phyloP scores from a whole-genome alignment of 2,888 invertebrate species.

The Lepas anatifera region DNA sequence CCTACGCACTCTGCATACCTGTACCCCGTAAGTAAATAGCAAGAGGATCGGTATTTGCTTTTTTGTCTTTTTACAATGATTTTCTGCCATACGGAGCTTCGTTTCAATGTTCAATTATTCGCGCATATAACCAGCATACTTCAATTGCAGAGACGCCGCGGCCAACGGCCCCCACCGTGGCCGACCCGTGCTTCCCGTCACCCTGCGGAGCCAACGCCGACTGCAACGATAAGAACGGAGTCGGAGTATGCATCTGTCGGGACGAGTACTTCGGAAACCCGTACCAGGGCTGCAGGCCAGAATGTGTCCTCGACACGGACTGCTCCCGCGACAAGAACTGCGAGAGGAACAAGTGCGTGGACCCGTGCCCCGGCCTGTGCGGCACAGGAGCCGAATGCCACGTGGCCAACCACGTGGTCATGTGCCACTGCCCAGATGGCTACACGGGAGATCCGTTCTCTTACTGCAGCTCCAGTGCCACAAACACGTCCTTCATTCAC shows the following conservation, averaged over 20 bases:
- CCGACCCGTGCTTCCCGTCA: background rate
- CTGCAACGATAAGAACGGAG: background rate
- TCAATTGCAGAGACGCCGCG: slow-evolving; percentile 20
- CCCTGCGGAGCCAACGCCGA: slow-evolving; percentile 2
- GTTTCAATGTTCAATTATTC: too few relatives aligned
- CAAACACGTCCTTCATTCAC: background rate
- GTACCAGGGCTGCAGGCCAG: slow-evolving; percentile 52
- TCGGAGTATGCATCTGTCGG: background rate
- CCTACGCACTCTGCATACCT: slow-evolving; percentile 27
- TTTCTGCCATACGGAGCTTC: too few relatives aligned
- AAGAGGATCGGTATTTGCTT: too few relatives aligned
- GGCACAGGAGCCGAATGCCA: slow-evolving; percentile 60
- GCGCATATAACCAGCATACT: too few relatives aligned
- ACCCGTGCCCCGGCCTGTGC: slow-evolving; percentile 62
- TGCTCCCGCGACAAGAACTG: slow-evolving; percentile 62
- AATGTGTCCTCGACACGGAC: slow-evolving; percentile 62
- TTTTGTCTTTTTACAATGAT: too few relatives aligned
- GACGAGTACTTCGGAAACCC: slow-evolving; percentile 37
- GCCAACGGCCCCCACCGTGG: slow-evolving; percentile 21
- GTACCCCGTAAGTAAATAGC: slow-evolving; percentile 10
- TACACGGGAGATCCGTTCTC: slow-evolving; percentile 57
- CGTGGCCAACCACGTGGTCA: slow-evolving; percentile 60
- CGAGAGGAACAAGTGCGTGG: slow-evolving; percentile 17
- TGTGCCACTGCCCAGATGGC: slow-evolving; percentile 57
- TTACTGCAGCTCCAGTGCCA: slow-evolving; percentile 33